Percentiles rank a stretch among this genome's conserved stretches.
Evolutionary conservation across 2,113 vertebrate species (phyloP).

Genomic region (Camarhynchus parvulus): DNA sequence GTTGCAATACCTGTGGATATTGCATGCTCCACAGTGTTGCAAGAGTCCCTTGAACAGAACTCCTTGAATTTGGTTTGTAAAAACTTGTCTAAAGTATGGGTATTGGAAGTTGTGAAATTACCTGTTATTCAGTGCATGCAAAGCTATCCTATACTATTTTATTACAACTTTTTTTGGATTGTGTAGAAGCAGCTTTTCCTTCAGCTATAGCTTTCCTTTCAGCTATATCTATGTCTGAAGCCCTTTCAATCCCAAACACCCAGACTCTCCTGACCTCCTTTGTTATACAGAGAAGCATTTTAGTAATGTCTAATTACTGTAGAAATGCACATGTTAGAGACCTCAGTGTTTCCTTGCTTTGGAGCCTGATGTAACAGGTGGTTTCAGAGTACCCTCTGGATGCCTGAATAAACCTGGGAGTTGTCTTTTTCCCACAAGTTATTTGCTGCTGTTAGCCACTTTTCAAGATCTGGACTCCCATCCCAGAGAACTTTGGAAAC

Average conservation of each 20-base stretch:
- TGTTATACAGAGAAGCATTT: background rate
- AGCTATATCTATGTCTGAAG: background rate
- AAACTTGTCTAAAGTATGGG: background rate
- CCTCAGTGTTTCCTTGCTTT: background rate
- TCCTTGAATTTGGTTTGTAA: conserved; percentile 53
- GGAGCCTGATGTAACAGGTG: background rate
- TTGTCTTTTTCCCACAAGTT: background rate
- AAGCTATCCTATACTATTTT: background rate
- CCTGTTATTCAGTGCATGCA: background rate
- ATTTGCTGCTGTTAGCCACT: background rate
- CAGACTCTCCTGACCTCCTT: background rate
- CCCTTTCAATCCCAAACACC: background rate
- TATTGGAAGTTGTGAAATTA: conserved; percentile 53
- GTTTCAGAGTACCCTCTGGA: background rate
- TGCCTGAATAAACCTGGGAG: background rate
- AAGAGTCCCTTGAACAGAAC: conserved; percentile 58
- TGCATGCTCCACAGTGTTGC: conserved; percentile 40
- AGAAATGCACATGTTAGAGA: background rate
- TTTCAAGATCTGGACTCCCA: background rate
- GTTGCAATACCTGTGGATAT: conserved; percentile 65
- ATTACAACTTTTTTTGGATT: background rate
- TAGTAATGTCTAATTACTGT: background rate
- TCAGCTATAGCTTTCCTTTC: background rate
- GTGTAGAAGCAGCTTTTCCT: background rate
- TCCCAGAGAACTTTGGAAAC: background rate